Evolutionary conservation across 2,797 vertebrate genomes (phyloP).

Genomic region (Masticophis lateralis): DNA sequence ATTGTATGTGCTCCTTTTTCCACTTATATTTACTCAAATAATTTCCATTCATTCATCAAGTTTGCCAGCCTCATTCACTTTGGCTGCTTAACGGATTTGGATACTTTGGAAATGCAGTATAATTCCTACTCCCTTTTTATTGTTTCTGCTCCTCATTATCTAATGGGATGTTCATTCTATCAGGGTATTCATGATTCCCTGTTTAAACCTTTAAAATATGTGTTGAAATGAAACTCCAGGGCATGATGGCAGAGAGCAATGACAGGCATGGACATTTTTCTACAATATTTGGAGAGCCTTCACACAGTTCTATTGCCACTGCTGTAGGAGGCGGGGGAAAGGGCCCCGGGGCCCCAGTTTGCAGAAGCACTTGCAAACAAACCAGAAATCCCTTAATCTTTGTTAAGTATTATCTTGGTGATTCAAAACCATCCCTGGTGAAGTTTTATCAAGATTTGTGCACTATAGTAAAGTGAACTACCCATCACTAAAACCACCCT

Average conservation of each 20-base stretch:
- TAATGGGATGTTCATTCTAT: background rate
- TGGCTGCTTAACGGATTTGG: background rate
- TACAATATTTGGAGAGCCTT: background rate
- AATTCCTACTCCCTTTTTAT: background rate
- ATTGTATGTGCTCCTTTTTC: background rate
- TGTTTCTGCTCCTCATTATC: background rate
- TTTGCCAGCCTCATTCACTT: background rate
- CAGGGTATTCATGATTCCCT: background rate
- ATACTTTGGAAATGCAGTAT: background rate
- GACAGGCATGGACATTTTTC: constrained; percentile 31
- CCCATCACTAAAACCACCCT: background rate
- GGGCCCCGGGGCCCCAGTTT: constrained; percentile 24
- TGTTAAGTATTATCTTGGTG: constrained; percentile 12
- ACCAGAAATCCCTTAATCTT: constrained; percentile 47
- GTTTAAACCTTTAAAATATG: background rate
- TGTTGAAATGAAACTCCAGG: background rate
- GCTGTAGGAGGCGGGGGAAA: background rate
- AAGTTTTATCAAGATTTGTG: background rate
- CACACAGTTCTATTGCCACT: constrained; percentile 37
- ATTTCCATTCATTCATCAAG: background rate
- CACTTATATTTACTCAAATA: background rate
- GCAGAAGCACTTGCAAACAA: constrained; percentile 36
- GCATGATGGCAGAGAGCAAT: constrained; percentile 1
- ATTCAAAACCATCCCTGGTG: constrained; percentile 32
- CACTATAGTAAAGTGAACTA: constrained; percentile 15